Conservation (phyloP, 2,797 vertebrate species). For the Peromyscus nudipes region DNA sequence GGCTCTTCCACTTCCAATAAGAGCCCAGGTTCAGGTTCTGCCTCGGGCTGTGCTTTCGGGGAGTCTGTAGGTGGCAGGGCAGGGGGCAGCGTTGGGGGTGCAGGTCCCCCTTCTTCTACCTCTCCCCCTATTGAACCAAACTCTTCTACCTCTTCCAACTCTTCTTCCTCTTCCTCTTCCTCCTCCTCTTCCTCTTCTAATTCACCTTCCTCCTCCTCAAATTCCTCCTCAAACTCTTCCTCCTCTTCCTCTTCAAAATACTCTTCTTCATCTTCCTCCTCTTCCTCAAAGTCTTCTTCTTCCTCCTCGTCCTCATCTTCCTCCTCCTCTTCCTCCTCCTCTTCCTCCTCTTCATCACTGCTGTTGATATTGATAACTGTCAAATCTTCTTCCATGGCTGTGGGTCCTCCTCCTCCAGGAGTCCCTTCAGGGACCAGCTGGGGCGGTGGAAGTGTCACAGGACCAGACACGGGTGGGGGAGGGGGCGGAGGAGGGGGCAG, state of each 20-base stretch:
- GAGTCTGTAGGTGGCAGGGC: conserved; percentile 67
- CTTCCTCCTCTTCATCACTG: conserved; percentile 94
- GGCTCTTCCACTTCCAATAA: conserved; percentile 81
- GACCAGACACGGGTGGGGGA: conserved; percentile 70
- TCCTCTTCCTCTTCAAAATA: conserved; percentile 89
- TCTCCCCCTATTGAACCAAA: conserved; percentile 90
- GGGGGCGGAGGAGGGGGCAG: conserved; percentile 78
- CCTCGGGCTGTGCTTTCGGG: conserved; percentile 62
- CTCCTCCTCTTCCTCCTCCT: conserved; percentile 92
- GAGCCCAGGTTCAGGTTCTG: conserved; percentile 69
- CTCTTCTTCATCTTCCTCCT: conserved; percentile 89
- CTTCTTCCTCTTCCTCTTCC: conserved; percentile 86
- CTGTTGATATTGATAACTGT: conserved; percentile 95
- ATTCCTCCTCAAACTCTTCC: conserved; percentile 91
- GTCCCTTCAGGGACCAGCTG: conserved; percentile 78
- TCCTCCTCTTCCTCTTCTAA: conserved; percentile 81
- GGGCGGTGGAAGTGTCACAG: conserved; percentile 84
- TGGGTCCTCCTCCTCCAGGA: conserved; percentile 64
- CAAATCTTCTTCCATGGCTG: conserved; percentile 80
- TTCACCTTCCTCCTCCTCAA: conserved; percentile 88
- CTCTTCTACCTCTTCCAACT: conserved; percentile 90
- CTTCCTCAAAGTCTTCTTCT: conserved; percentile 89
- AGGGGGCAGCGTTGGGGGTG: conserved; percentile 67
- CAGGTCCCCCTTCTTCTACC: conserved; percentile 83
- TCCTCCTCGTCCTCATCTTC: conserved; percentile 86